Evolutionary conservation across 2,888 invertebrate genomes (phyloP).

Genomic region (Tricholauxania praeusta): DNA sequence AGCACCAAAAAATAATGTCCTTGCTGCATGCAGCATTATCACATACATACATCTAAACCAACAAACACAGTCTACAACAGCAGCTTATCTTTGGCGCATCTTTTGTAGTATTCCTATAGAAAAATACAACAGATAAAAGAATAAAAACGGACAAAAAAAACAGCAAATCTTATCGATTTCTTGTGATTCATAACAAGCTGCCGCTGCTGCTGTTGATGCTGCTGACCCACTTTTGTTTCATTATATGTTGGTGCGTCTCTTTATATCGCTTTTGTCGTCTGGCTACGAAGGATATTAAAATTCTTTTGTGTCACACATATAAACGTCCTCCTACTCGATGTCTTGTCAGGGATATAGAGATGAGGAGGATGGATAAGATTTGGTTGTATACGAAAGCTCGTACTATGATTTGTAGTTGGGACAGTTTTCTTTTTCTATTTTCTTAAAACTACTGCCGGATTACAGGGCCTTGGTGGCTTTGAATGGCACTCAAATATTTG

Average conservation of each 20-base stretch:
- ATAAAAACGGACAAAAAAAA: constrained; percentile 17
- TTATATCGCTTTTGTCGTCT: constrained; percentile 12
- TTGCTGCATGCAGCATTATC: no score
- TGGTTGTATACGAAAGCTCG: no score
- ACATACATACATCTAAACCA: no score
- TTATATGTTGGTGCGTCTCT: background rate
- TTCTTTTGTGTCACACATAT: constrained; percentile 27
- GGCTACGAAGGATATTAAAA: constrained; percentile 29
- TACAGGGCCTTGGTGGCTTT: no score
- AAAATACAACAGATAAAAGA: constrained; percentile 1
- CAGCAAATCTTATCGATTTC: constrained; percentile 39
- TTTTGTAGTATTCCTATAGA: constrained; percentile 27
- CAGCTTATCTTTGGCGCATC: constrained; percentile 15
- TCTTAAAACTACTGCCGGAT: no score
- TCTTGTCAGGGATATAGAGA: background rate
- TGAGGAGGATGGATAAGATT: no score
- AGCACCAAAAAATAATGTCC: no score
- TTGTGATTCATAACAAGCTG: constrained; percentile 13
- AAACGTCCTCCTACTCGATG: background rate
- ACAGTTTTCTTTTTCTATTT: no score
- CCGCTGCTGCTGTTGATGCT: background rate
- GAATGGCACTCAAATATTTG: no score
- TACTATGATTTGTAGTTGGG: no score
- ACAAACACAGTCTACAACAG: no score
- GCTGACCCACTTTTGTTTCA: constrained; percentile 22